A percentile compares a stretch with the other conserved stretches of the same genome.
These are phyloP conservation scores for Lateolabrax maculatus DNA, from an alignment of 2,797 vertebrate genomes.

Conservation along the genomic window DNA sequence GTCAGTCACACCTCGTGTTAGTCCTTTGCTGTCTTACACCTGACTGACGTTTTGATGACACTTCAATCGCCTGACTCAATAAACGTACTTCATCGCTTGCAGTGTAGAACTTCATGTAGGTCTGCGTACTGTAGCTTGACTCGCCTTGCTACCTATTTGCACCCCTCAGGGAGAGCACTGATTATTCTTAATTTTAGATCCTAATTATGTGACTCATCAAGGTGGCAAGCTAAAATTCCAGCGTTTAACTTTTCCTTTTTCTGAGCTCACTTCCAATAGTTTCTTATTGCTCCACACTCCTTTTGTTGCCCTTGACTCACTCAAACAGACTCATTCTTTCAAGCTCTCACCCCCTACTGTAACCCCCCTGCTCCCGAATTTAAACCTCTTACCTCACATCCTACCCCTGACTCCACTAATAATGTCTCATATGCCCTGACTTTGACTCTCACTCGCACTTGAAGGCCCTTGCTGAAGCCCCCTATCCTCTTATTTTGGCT, in stretches of 20 bases:
- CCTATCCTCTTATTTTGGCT: constrained; percentile 55
- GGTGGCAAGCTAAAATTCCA: constrained; percentile 43
- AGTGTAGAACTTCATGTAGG: neutral
- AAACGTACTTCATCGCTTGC: neutral
- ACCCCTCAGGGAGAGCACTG: neutral
- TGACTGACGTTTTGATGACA: neutral
- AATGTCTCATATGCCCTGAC: constrained; percentile 37
- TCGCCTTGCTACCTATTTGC: constrained; percentile 8
- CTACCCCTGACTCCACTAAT: constrained; percentile 36
- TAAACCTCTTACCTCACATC: constrained; percentile 60
- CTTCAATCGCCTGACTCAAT: neutral
- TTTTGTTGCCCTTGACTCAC: constrained; percentile 5
- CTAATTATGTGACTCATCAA: constrained; percentile 51
- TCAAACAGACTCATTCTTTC: neutral
- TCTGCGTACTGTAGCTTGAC: neutral
- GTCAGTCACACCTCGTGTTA: constrained; percentile 17
- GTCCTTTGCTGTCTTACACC: neutral
- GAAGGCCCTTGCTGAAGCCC: constrained; percentile 57
- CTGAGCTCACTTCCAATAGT: constrained; percentile 18
- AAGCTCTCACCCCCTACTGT: constrained; percentile 16
- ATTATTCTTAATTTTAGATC: constrained; percentile 26
- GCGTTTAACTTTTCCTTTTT: constrained; percentile 37
- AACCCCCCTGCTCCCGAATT: constrained; percentile 16
- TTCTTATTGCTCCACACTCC: constrained; percentile 1
- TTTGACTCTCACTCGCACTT: constrained; percentile 57